phyloP scores from a whole-genome alignment of 2,113 vertebrate species.

The Pelobates fuscus region DNA sequence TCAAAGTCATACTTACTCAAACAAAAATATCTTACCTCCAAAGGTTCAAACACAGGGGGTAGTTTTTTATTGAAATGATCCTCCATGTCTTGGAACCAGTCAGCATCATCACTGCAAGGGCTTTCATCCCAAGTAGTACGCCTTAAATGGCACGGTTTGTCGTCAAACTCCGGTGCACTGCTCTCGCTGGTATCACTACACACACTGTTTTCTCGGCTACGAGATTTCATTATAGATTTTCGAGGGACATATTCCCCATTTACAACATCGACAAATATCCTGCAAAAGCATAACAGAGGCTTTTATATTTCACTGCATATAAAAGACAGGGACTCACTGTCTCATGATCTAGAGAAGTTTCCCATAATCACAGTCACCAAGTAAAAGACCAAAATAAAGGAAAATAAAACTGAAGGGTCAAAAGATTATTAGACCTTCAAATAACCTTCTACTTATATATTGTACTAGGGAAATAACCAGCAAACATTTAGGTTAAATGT shows the following conservation, averaged over 20 bases:
- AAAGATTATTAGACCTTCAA: too few relatives aligned
- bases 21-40: slow-evolving; percentile 69
- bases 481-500: too few relatives aligned
- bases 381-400: too few relatives aligned
- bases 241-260: slow-evolving; percentile 88
- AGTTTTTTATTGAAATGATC: slow-evolving; percentile 65
- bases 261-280: slow-evolving; percentile 93
- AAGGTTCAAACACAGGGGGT: slow-evolving; percentile 60
- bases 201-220: slow-evolving; percentile 96
- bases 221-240: slow-evolving; percentile 96
- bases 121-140: slow-evolving; percentile 74
- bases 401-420: too few relatives aligned
- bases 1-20: too few relatives aligned
- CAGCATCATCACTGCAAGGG: slow-evolving; percentile 76
- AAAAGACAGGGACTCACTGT: too few relatives aligned
- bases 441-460: too few relatives aligned
- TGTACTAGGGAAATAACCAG: too few relatives aligned
- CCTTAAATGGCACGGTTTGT: slow-evolving; percentile 74
- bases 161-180: slow-evolving; percentile 82
- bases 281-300: slow-evolving; percentile 52
- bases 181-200: slow-evolving; percentile 89
- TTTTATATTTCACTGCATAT: too few relatives aligned
- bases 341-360: too few relatives aligned
- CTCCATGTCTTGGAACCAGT: slow-evolving; percentile 76
- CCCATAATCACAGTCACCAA: too few relatives aligned